Percentiles rank a stretch among this genome's conserved stretches.
Conservation (phyloP, 2,797 vertebrate genomes). For the Morelia viridis region DNA sequence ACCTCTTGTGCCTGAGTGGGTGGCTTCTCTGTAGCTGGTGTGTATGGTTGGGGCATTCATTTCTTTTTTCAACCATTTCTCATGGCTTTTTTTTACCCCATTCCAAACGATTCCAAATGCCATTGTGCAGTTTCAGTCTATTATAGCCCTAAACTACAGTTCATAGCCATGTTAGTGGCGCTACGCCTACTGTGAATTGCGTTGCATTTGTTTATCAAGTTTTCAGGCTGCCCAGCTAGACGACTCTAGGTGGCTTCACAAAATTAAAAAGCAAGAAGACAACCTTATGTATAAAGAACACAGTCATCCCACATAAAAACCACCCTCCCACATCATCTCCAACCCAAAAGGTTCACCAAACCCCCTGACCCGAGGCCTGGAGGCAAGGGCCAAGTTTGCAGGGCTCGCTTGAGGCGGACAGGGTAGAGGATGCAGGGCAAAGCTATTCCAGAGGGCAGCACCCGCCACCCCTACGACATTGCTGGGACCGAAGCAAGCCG, state of each 20-base stretch:
- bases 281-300: background rate
- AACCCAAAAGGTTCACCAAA: background rate
- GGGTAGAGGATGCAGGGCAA: background rate
- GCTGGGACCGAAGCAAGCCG: background rate
- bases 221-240: background rate
- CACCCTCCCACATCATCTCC: background rate
- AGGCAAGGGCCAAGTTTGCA: background rate
- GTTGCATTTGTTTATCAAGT: background rate
- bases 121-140: background rate
- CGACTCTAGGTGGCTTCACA: background rate
- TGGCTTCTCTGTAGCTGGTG: background rate
- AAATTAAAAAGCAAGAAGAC: background rate
- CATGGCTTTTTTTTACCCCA: background rate
- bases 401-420: background rate
- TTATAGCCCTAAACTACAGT: background rate
- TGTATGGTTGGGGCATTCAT: background rate
- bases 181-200: background rate
- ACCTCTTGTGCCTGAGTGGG: background rate
- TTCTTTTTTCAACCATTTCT: background rate
- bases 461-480: background rate
- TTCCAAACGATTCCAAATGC: background rate
- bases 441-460: background rate
- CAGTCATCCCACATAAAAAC: background rate
- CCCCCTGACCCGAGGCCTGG: background rate
- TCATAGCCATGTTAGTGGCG: background rate